These are phyloP conservation scores for Anabacerthia variegaticeps DNA, from an alignment of 2,797 vertebrate genomes.

Conservation along the genomic window DNA sequence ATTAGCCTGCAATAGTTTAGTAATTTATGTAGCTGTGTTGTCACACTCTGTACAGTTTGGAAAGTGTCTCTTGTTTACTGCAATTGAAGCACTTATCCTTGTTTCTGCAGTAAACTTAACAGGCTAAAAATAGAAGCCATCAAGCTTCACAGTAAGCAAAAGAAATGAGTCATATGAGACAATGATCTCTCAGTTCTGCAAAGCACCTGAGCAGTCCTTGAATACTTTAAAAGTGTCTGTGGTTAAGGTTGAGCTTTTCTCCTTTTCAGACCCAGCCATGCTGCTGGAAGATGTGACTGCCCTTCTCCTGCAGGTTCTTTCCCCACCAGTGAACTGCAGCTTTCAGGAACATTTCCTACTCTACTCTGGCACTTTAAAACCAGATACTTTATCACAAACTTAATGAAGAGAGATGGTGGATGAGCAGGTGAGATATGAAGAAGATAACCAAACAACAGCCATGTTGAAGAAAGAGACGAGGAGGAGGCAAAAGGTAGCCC, in stretches of 20 bases:
- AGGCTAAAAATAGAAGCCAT: constrained; percentile 37
- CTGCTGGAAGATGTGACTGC: not conserved
- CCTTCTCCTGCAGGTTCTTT: not conserved
- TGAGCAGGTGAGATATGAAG: not conserved
- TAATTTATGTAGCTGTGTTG: constrained; percentile 19
- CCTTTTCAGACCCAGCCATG: not conserved
- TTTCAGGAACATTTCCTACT: not conserved
- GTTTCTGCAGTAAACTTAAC: constrained; percentile 41
- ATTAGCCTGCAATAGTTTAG: not conserved
- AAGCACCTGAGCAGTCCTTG: not conserved
- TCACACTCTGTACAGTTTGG: not conserved
- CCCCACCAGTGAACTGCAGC: not conserved
- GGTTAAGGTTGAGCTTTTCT: not conserved
- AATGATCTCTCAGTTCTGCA: not conserved
- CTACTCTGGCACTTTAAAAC: not conserved
- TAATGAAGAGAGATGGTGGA: not conserved
- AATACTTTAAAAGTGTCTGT: not conserved
- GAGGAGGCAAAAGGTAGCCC: not conserved
- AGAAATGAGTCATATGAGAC: constrained; percentile 12
- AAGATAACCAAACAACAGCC: not conserved
- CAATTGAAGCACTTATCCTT: constrained; percentile 18
- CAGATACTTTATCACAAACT: not conserved
- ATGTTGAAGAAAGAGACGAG: not conserved
- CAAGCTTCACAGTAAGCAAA: not conserved
- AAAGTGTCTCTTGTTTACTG: constrained; percentile 8